A percentile compares a stretch with the other conserved stretches of the same genome.
These are phyloP conservation scores for Theonella swinhoei DNA, from an alignment of 37 sponge, comb jelly and placozoan species.

Conservation along the genomic window DNA sequence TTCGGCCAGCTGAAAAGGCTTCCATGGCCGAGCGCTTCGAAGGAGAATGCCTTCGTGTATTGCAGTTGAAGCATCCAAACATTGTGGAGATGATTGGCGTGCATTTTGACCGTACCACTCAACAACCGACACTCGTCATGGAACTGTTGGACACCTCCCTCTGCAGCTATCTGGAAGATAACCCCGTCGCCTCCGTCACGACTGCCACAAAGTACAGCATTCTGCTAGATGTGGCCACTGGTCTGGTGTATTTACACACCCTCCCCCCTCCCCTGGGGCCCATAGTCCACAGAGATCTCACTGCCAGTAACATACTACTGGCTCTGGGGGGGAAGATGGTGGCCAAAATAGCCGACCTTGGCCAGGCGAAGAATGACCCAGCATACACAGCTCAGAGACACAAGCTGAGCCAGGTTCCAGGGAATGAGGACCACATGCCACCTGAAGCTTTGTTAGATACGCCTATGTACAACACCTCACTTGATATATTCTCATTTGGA, in stretches of 20 bases:
- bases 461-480: slow-evolving; percentile 17
- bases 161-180: not conserved
- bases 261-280: not conserved
- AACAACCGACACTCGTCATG: slow-evolving; percentile 34
- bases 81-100: slow-evolving; percentile 47
- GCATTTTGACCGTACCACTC: not conserved
- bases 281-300: slow-evolving; percentile 43
- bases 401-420: slow-evolving; percentile 25
- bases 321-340: not conserved
- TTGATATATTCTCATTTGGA: slow-evolving; percentile 43
- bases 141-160: slow-evolving; percentile 24
- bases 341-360: slow-evolving; percentile 44
- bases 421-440: slow-evolving; percentile 36
- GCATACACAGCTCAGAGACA: not conserved
- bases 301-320: slow-evolving; percentile 39
- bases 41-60: slow-evolving; percentile 20
- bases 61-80: slow-evolving; percentile 25
- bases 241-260: slow-evolving; percentile 32
- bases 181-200: not conserved
- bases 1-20: not conserved
- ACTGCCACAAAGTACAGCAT: slow-evolving; percentile 18
- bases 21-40: not conserved
- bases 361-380: slow-evolving; percentile 11
- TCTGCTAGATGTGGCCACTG: slow-evolving; percentile 30
- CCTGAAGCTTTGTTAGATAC: slow-evolving; percentile 36